Base-by-base conservation (phyloP, 2,113 vertebrate genomes). In the Rhodinocichla rosea region DNA sequence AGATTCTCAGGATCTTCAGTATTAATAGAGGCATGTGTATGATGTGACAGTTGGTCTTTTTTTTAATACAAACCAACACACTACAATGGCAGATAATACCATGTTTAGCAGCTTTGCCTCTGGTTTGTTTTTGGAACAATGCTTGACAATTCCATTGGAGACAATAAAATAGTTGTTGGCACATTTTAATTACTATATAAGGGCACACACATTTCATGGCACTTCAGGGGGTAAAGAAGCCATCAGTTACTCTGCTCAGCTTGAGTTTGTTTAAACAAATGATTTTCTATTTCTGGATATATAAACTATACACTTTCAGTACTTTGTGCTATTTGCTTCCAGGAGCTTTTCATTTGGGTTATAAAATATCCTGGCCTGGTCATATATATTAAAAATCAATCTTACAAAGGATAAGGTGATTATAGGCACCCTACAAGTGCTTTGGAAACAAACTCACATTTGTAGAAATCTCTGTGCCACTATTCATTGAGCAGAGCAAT, bases 171-270 rank as follows among this genome's bases (percentile, higher is more conserved):
- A 77, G 60, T 88, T 96, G 62, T 95, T 94, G 97, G 89, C 76
- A 91, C 90, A 96, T 94, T 94, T 97, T 97, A 97, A 97, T 97
- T 96, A 90, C 97, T 95, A 88, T 94, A 96, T 96, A 94, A 96
- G 81, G 68, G 39, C 80, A 75, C 44, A 97, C 50, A 83, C 76
- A 95, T 95, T 97, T 94, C 69, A 76, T 77, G 77, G 57, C 92
- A 88, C 92, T 95, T 96, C 87, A 70, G 80, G 82, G 65, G 90
- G 78, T 94, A 95, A 96, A 97, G 83, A 94, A 95, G 53, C 56
- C 92, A 97, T 95, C 91, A 96, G 92, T 97, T 96, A 96, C 45
- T 87, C 40, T 73, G 82, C 84, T 94, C 95, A 89, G 82, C 70
- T 97, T 96, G 84, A 91, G 67, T 92, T 97, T 95, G 95, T 96